Conservation (phyloP, 2,797 vertebrate genomes). For the Peromyscus eremicus region DNA sequence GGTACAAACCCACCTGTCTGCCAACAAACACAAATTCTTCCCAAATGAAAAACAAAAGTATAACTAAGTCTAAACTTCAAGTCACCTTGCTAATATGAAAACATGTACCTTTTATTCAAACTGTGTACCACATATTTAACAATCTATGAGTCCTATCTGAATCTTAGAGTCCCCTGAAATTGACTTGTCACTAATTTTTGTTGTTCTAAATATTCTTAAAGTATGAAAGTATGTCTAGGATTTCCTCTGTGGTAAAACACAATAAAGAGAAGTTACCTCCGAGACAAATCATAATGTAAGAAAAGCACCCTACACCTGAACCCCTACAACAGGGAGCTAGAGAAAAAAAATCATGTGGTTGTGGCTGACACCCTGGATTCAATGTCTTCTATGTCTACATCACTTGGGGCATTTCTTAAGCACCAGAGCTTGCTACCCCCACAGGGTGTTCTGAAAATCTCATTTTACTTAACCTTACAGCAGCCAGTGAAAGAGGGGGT, state of each 20-base stretch:
- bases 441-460: neutral
- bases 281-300: neutral
- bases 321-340: neutral
- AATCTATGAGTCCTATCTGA: neutral
- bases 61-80: neutral
- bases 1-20: neutral
- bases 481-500: neutral
- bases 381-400: neutral
- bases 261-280: slow-evolving; percentile 9
- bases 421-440: neutral
- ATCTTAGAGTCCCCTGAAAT: neutral
- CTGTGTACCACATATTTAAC: neutral
- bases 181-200: neutral
- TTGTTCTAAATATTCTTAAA: neutral
- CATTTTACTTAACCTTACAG: neutral
- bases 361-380: neutral
- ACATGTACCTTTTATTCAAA: neutral
- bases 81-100: slow-evolving; percentile 7
- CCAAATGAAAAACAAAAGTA: neutral
- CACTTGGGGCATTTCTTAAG: too few species aligned
- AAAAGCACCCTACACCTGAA: neutral
- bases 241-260: neutral
- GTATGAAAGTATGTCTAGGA: neutral
- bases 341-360: neutral
- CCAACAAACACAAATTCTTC: slow-evolving; percentile 50